Evolutionary conservation across 2,113 vertebrate genomes (phyloP).

Genomic region (Rhynchomys soricoides): DNA sequence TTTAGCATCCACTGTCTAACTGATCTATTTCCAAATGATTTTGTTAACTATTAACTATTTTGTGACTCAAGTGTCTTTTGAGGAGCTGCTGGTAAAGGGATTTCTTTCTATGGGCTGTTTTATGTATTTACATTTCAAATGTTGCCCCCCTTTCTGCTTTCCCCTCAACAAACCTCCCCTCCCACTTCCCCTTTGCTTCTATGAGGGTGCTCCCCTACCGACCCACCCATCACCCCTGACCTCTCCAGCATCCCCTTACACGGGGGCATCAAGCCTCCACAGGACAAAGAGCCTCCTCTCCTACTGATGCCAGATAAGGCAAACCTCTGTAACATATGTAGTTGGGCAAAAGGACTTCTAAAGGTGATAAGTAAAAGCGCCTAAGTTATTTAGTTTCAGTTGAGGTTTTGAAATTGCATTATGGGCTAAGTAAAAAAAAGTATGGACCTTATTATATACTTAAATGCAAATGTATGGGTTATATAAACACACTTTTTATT

Average conservation of each 20-base stretch:
- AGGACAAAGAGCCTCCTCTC: too few relatives aligned
- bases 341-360: background rate
- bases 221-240: too few relatives aligned
- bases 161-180: too few relatives aligned
- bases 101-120: too few relatives aligned
- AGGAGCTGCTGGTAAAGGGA: background rate
- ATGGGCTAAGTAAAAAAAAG: background rate
- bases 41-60: background rate
- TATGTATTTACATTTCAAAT: too few relatives aligned
- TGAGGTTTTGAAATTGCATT: background rate
- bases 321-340: too few relatives aligned
- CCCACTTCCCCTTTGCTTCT: too few relatives aligned
- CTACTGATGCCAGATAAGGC: too few relatives aligned
- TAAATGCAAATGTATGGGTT: background rate
- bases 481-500: background rate
- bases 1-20: background rate
- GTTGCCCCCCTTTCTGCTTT: too few relatives aligned
- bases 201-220: too few relatives aligned
- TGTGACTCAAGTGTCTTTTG: background rate
- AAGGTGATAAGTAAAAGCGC: background rate
- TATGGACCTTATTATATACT: background rate
- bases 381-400: background rate
- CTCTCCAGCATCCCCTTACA: too few relatives aligned
- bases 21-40: background rate
- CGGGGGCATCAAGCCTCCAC: too few relatives aligned